Evolutionary conservation across 2,797 vertebrate genomes (phyloP), one percentile per base, ranked within the genome.

Genomic region (Erethizon dorsatum): DNA sequence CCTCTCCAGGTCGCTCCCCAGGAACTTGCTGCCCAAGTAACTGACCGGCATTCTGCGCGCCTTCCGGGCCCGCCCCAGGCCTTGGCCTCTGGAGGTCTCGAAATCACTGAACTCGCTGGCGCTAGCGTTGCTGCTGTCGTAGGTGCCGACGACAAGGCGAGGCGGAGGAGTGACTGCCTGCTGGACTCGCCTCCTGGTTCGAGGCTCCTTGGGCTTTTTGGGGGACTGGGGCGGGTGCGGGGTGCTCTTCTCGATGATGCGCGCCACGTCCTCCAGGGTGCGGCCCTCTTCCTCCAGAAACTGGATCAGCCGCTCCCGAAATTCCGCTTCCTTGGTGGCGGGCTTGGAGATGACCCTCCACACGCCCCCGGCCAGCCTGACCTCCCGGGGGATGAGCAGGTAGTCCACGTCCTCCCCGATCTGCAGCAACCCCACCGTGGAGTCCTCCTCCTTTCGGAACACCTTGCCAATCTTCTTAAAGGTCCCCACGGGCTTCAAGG

Each of bases 391-490:
- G 45, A 98, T 96, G 52, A 97, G 97, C 93, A 95, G 8, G 8
- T 75, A 79, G 73, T 97, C 97, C 0, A 96, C 97, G 8, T 97
- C 97, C 33, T 97, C 96, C 54, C 97, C 95, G 1, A 97, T 97
- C 93, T 97, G 97, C 82, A 98, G 54, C 96, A 97, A 33, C 0
- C 97, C 97, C 82, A 97, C 97, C 0, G 97, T 96, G 92, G 97
- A 93, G 96, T 96, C 97, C 88, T 85, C 96, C 86, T 97, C 97
- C 59, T 77, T 61, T 33, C 95, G 96, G 93, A 97, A 97, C 84
- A 97, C 97, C 90, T 98, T 96, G 59, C 97, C 97, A n/a, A 98
- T 96, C 96, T 98, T 98, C 93, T 95, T 96, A 10, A 98, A 98
- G 31, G 97, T 97, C 13, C 97, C 97, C 90, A 97, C 95, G 2